Evolutionary conservation across 2,113 vertebrate genomes (phyloP), one percentile per base, ranked within the genome.

Genomic region (Spilogale gracilis): DNA sequence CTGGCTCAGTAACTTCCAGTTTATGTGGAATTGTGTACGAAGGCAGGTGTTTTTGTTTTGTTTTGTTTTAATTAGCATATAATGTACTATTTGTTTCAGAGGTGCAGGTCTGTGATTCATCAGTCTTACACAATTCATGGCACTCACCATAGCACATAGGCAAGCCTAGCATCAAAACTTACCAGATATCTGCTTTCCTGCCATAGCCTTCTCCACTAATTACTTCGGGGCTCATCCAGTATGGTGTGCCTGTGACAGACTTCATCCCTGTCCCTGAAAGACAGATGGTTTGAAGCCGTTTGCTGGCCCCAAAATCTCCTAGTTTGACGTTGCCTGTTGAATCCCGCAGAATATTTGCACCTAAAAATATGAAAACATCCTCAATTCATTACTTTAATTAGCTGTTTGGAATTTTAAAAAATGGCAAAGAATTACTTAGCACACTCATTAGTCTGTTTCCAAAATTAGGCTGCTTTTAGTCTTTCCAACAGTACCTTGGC

Each of bases 201-300:
- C 99, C 99, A 0, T 99, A 99, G 20, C 99, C 99, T 98, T 99
- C 99, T 74, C 99, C 99, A 65, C 99, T 99, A 98, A 99, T 99
- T 78, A 99, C 99, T 97, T 99, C 99, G 0, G 99, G 99, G 95
- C 99, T 99, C 99, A 99, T 99, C 99, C 99, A 99, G 98, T 99
- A 99, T 0, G 99, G 99, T 14, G 99, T 99, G 94, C 99, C 99
- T 1, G 99, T 99, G 98, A 99, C 99, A 3, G 99, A 99, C 96
- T 99, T 99, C 98, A 99, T 99, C 95, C 99, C 99, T 0, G 99
- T 99, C 83, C 99, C 99, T 5, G 99, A 99, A 18, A 99, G 99
- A 92, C 99, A 99, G 98, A 99, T 99, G 7, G 99, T 99, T 98
- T 99, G 99, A 91, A 99, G 99, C 27, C 99, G 99, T 76, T 99